A percentile compares a stretch with the other conserved stretches of the same genome.
Conservation (phyloP, 2,113 vertebrate species). For the Gyps fulvus region DNA sequence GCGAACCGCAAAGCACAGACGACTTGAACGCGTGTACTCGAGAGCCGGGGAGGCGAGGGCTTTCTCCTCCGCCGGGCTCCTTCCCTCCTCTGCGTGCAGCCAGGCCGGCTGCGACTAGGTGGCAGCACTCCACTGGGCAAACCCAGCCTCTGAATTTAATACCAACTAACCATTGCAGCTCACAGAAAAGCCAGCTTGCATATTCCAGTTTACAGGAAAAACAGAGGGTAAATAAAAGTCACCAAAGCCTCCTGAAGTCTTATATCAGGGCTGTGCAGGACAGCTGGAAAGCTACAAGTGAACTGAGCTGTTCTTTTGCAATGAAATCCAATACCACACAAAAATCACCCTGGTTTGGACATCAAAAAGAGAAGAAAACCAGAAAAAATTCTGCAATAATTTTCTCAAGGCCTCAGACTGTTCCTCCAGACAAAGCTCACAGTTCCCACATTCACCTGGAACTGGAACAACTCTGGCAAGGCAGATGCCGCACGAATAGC, state of each 20-base stretch:
- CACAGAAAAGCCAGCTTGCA: neutral
- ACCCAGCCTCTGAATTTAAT: rapidly evolving
- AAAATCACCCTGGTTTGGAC: neutral
- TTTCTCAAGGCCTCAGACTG: neutral
- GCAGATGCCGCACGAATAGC: neutral
- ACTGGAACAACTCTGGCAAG: neutral
- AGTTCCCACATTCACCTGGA: neutral
- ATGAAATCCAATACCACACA: neutral
- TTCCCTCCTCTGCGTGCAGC: neutral
- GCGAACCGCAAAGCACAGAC: neutral
- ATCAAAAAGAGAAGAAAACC: neutral
- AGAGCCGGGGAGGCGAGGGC: no score
- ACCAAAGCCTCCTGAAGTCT: neutral
- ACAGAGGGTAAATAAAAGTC: neutral
- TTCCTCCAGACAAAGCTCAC: neutral
- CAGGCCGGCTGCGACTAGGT: constrained; percentile 28
- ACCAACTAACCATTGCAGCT: neutral
- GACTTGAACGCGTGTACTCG: rapidly evolving
- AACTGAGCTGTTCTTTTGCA: neutral
- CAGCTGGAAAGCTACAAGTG: neutral
- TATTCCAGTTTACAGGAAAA: neutral
- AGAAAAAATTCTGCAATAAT: neutral
- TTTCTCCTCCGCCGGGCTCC: neutral
- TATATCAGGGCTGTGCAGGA: neutral
- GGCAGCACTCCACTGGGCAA: constrained; percentile 54